Evolutionary conservation across 2,797 vertebrate species (phyloP), one percentile per base, ranked within the genome.

Genomic region (Diglossa cyanea): DNA sequence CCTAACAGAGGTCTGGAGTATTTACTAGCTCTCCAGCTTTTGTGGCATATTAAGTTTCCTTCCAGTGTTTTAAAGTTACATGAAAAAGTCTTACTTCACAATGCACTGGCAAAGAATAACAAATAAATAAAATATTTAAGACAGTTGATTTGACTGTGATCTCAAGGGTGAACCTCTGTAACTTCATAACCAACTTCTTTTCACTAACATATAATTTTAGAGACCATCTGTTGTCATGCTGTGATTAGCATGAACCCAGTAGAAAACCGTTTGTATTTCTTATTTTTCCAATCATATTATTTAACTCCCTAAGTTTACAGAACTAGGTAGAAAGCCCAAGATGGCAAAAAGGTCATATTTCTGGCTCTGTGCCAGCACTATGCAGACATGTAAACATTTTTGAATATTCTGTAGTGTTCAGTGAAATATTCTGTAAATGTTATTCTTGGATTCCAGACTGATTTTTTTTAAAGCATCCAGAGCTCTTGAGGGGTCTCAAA

Each of bases 381-480:
- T 66, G 61, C 54, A 84, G 78, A 75, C 92, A 75, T 86, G 86
- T 83, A 94, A 91, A 94, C 93, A 86, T 86, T 95, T 95, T 82
- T 94, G 35, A 78, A 86, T 93, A 87, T 86, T 95, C 79, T 76
- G 48, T 91, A 90, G 74, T 31, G 47, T 86, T 96, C 94, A 76
- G 1, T 89, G 76, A 94, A 96, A 95, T 94, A 93, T 60, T 95
- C 93, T 90, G 67, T 95, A 94, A 94, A 95, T 96, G 92, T 94
- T 96, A 72, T 95, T 97, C 86, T 97, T 96, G 95, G 95, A 95
- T 75, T 66, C 82, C 10, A 6, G 76, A 28, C 73, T 60, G 86
- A 66, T 30, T 63, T 93, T 93, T 93, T 90, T 95, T 62, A n/a
- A 95, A 94, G 83, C 90, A 93, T 91, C 71, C 77, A 85, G 93